These are phyloP conservation scores for Galago senegalensis DNA, from an alignment of 2,797 vertebrate genomes.

Conservation along the genomic window DNA sequence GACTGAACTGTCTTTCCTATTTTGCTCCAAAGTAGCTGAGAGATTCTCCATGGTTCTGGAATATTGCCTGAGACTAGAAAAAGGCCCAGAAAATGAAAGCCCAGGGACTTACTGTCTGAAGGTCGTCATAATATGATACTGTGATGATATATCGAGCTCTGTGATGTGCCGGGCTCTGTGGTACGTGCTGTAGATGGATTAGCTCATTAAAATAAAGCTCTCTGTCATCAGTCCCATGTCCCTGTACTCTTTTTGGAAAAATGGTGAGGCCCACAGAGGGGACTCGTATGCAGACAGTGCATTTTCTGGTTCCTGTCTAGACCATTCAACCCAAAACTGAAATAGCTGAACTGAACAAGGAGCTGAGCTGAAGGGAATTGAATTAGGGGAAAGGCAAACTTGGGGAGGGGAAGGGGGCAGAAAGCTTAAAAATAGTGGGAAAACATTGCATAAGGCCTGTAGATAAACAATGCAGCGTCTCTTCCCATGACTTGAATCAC, in stretches of 20 bases:
- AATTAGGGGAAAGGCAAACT: conserved; percentile 52
- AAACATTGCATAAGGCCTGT: conserved; percentile 70
- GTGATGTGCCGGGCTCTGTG: neutral
- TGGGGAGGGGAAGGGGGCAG: conserved; percentile 12
- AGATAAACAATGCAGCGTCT: conserved; percentile 55
- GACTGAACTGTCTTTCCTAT: neutral
- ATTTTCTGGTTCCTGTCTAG: conserved; percentile 83
- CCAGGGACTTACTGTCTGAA: neutral
- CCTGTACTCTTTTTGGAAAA: neutral
- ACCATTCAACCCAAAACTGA: conserved; percentile 77
- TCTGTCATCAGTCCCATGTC: neutral
- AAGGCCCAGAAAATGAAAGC: neutral
- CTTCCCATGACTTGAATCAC: conserved; percentile 46
- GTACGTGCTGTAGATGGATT: neutral
- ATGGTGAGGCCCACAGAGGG: conserved; percentile 12
- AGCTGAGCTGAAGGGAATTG: neutral
- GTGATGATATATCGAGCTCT: neutral
- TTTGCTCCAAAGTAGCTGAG: neutral
- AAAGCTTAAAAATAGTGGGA: conserved; percentile 79
- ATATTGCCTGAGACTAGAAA: neutral
- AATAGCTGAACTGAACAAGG: conserved; percentile 76
- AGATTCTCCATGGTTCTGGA: neutral
- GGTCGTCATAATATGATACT: neutral
- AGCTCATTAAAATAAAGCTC: neutral
- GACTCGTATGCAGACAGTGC: conserved; percentile 59